Evolutionary conservation across 2,797 vertebrate genomes (phyloP), one percentile per base, ranked within the genome.

Genomic region (Xenops minutus): DNA sequence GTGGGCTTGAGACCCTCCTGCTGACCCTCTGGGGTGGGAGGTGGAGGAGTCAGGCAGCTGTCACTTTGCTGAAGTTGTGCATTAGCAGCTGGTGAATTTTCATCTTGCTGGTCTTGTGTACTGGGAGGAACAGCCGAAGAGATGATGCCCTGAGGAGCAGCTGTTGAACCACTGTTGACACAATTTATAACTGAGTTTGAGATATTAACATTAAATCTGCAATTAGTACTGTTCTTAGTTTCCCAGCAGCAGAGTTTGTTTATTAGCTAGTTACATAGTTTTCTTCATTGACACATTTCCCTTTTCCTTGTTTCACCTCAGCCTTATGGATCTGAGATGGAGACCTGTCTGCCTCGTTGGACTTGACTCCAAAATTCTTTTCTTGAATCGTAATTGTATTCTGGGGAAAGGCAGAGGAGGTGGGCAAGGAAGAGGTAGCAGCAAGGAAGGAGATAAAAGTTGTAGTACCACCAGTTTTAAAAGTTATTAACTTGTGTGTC

Each of bases 31-130:
- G n/a, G 26, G 22, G 11, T 18, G 37, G 44, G 63, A 76, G 82
- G 39, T 44, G 91, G 36, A 34, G 77, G 29, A 37, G 48, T 55
- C 55, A 32, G 89, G 41, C 13, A 34, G 89, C 69, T 79, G 76
- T 86, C 34, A 26, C 71, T 89, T 32, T 36, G 89, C 82, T 91
- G 94, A 75, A 66, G 72, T 79, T 92, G 83, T 90, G 73, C 77
- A 76, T 82, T 86, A 79, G 93, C 71, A 92, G 92, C 94, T 92
- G 85, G 83, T 95, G 96, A 93, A 90, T 95, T 85, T 46, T 96
- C 91, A 56, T 96, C 84, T 68, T 91, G 92, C 88, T 89, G 91
- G 90, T 93, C 88, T 81, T 72, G 91, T 18, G 62, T 75, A 39
- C 74, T 71, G 80, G 86, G 77, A 83, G 77, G 61, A 85, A 64